Evolutionary conservation across 2,888 invertebrate species (phyloP), one percentile per base, ranked within the genome.

Genomic region (Achlya flavicornis): DNA sequence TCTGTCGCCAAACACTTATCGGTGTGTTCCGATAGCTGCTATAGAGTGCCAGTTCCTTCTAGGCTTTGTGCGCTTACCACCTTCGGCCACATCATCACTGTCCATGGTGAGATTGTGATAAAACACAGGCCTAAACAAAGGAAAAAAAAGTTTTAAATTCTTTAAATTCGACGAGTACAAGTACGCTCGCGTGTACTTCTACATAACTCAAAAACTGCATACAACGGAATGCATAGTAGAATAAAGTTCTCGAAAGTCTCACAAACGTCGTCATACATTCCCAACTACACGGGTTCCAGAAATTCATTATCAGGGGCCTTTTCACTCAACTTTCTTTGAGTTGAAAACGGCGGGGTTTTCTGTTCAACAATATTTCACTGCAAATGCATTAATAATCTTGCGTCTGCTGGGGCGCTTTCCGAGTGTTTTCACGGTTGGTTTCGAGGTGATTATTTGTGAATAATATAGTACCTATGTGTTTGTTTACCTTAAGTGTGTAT

Each of bases 361-460:
- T 7, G 58, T 43, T 41, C 35, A 57, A 11, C 33, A 59, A 61
- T 61, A 61, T 61, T 61, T 61, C 63, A 61, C 60, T 43, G 60
- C 60, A 26, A 38, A 63, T 60, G 57, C 61, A 57, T 63, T 63
- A 60, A 63, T 63, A 60, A 60, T 63, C 26, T 63, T 38, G 38
- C 35, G 16, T 62, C 46, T 43, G 58, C 46, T 62, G 43, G 19
- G 14, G 38, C n/a, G 12, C 12, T 26, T 38, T n/a, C 41, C 3
- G n/a, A 35, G 58, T 35, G 35, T 35, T 58, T 19, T 35, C 58
- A 58, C 35, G 33, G n/a, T 35, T 33, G 33, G 58, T 32, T 57
- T 32, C 12, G 12, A 32, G 26, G 12, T 33, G 35, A 58, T 32
- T 33, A 7, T 58, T 58, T 33, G 12, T 58, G 58, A 14, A 32